Base-by-base conservation (phyloP, 2,888 invertebrate species). In the Drosophila testacea region DNA sequence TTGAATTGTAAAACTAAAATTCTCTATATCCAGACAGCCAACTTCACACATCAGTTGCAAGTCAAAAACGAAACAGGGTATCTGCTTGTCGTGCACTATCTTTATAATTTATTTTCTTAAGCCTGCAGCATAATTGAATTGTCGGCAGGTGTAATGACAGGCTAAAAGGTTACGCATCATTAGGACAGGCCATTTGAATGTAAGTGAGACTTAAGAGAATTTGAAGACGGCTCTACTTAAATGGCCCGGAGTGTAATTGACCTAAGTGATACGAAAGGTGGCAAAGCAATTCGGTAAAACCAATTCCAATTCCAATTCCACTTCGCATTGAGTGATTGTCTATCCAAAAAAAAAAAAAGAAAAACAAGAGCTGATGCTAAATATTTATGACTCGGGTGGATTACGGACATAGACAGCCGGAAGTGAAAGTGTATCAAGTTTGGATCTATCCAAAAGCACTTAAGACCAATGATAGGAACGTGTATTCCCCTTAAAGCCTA, bases 131-230 rank as follows among this genome's bases (percentile, higher is more conserved):
- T 76, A 66, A 73, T 74, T 74, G 56, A 75, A 75, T 74, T 75
- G 67, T 48, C 52, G 61, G 7, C 70, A 71, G 59, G 54, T 72
- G 63, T 69, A 79, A 79, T 78, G 72, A 51, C 47, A 42, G 62
- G 39, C 63, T 66, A 63, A 79, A 79, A 75, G 75, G 77, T 66
- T 75, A 39, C 65, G 75, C 79, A 63, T 72, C 77, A 78, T 78
- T 78, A 61, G 63, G 30, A 27, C 7, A 34, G 59, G 32, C 39
- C 38, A 27, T 27, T 34, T 28, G 38, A 28, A n/a, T 41, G 60
- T 41, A 48, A 44, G 55, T 47, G 48, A 27, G 48, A 34, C 48
- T 34, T 50, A 0, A 0, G 6, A 59, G 36, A 11, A 46, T 47
- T 47, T 38, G 50, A 13, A 54, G 47, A 61, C 42, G 51, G 48